Evolutionary conservation across 2,888 invertebrate species (phyloP).

Genomic region (Limnephilus rhombicus): DNA sequence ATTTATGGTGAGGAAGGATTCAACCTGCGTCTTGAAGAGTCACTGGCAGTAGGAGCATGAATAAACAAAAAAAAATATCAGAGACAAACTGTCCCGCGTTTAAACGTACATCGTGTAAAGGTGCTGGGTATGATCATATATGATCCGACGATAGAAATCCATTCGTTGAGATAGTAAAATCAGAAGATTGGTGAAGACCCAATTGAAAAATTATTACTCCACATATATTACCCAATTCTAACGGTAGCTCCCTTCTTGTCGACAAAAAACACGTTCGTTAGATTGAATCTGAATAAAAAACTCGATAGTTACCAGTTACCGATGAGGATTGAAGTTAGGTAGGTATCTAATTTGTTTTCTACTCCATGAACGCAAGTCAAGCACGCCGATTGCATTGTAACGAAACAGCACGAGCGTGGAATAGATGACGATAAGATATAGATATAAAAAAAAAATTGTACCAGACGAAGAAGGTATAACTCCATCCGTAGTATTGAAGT

Average conservation of each 20-base stretch:
- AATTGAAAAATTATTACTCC: neutral
- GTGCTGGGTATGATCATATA: neutral
- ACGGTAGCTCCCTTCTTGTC: neutral
- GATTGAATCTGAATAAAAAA: neutral
- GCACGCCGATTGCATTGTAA: slow-evolving; percentile 12
- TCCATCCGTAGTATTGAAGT: neutral
- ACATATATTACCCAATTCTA: neutral
- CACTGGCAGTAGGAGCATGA: too few relatives aligned
- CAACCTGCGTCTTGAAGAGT: too few relatives aligned
- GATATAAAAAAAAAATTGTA: neutral
- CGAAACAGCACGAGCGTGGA: slow-evolving; percentile 14
- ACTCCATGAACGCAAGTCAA: neutral
- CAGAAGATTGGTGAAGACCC: neutral
- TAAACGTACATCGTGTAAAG: neutral
- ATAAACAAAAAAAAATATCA: too few relatives aligned
- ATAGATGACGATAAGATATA: slow-evolving; percentile 8
- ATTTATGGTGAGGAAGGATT: too few relatives aligned
- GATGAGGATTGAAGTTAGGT: neutral
- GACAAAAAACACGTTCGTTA: neutral
- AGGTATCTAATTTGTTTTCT: neutral
- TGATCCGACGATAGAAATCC: neutral
- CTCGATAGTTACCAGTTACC: neutral
- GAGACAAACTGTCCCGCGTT: too few relatives aligned
- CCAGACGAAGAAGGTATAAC: neutral
- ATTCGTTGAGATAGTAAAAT: neutral